Base-by-base conservation (phyloP, 23 tunicate species). In the Aplidium turbinatum region DNA sequence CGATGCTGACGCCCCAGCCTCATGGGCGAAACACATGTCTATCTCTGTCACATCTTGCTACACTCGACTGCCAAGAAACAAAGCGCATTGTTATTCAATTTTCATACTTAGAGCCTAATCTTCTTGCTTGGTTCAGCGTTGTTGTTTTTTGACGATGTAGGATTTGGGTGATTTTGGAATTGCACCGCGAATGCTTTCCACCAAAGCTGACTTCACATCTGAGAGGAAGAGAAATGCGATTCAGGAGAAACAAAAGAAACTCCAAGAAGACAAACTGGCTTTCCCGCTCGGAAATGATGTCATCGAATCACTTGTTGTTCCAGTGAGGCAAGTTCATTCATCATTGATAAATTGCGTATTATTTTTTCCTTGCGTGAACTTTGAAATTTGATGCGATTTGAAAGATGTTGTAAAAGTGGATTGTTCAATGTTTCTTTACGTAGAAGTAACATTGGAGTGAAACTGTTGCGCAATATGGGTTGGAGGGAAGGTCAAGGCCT, bases 401-500 rank as follows among this genome's bases (percentile, higher is more conserved):
- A n/a, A n/a, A n/a, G n/a, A n/a, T n/a, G n/a, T n/a, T n/a, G n/a
- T n/a, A n/a, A n/a, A n/a, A n/a, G n/a, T n/a, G n/a, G n/a, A n/a
- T n/a, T n/a, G n/a, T n/a, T n/a, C n/a, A n/a, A n/a, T n/a, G n/a
- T n/a, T n/a, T n/a, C n/a, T n/a, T n/a, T n/a, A n/a, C n/a, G n/a
- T 63, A 87, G 95, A 35, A 79, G 48, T 28, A 93, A 87, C 51
- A 80, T 86, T 55, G 98, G 98, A 5, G 48, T 63, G 16, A 80
- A 77, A 63, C 74, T 93, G 18, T 58, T 93, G 66, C 47, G 72
- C 25, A 81, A 82, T 50, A 57, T 93, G 82, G 98, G 98, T 4
- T 93, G 94, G 94, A 86, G 77, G 36, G 96, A 86, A 7, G 98
- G 94, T 20, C 98, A 87, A 58, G 98, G 98, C 3, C 66, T 93